Base-by-base conservation (phyloP, 1,140 invertebrate species). In the Bombus polaris region DNA sequence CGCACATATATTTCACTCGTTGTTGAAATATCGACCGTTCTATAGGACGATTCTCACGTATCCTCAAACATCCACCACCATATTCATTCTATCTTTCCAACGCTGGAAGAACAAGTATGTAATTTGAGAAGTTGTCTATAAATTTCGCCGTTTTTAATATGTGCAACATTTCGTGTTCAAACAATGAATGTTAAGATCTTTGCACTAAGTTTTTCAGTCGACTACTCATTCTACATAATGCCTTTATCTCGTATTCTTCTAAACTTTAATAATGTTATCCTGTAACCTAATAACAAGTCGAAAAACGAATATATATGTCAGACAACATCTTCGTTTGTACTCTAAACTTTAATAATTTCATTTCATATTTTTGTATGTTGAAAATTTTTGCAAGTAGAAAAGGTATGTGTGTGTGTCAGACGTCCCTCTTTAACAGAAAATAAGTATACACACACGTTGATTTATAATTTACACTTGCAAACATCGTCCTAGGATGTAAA, bases 21-120 rank as follows among this genome's bases (percentile, higher is more conserved):
- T 57, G 77, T 65, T 83, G 77, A 89, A 81, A 89, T 32, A 77
- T 88, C 76, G 79, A 79, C 74, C 72, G 65, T 44, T 68, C 71
- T 35, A 59, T 78, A 65, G 68, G 65, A 74, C 87, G 57, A 81
- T 85, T 87, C 68, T 77, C 77, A 72, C 57, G 77, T 72, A 62
- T 72, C 47, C 47, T 70, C 57, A 53, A 81, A 70, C 82, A 37
- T 25, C 44, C 42, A 70, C 86, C n/a, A 32, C 65, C 62, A 84
- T 22, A 22, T 85, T 66, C 79, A 73, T 85, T 80, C 44, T 47
- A 73, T 47, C 9, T 44, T 71, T 73, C 65, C 66, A 37, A 47
- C n/a, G 6, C 5, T 32, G 9, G 15, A 3, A 74, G 32, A 3
- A 12, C 18, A 22, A 47, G 25, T 28, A 9, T 44, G 9, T 42